Conservation (phyloP, 2,888 invertebrate species). For the Brachyptera putata region DNA sequence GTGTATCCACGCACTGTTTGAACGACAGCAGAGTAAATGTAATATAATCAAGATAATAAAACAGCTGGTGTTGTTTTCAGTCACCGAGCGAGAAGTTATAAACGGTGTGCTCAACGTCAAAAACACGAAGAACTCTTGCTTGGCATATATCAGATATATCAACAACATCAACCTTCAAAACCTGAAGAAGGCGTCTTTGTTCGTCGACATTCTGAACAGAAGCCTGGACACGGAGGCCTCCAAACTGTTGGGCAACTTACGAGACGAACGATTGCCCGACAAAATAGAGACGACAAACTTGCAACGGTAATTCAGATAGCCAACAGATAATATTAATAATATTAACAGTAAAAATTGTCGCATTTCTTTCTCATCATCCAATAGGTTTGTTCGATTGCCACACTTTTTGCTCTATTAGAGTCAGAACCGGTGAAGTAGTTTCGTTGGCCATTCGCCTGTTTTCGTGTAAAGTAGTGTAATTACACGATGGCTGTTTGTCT, state of each 20-base stretch:
- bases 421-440: too few relatives aligned
- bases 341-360: too few relatives aligned
- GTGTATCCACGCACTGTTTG: too few relatives aligned
- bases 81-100: slow-evolving; percentile 96
- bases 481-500: too few relatives aligned
- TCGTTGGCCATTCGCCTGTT: too few relatives aligned
- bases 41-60: too few relatives aligned
- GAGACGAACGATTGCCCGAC: slow-evolving; percentile 84
- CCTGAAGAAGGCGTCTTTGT: slow-evolving; percentile 87
- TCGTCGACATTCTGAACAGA: slow-evolving; percentile 89
- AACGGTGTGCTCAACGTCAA: slow-evolving; percentile 90
- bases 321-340: too few relatives aligned
- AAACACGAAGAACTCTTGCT: slow-evolving; percentile 91
- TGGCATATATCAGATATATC: slow-evolving; percentile 92
- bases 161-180: slow-evolving; percentile 96
- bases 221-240: slow-evolving; percentile 92
- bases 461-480: too few relatives aligned
- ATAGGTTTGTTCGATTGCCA: too few relatives aligned
- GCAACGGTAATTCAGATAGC: slow-evolving; percentile 61
- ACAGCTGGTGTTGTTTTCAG: slow-evolving; percentile 53
- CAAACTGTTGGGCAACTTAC: slow-evolving; percentile 77
- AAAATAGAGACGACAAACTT: slow-evolving; percentile 86
- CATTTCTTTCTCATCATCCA: too few relatives aligned
- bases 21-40: too few relatives aligned
- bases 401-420: too few relatives aligned